Percentiles rank a stretch among this genome's conserved stretches.
phyloP scores from a whole-genome alignment of 1,140 invertebrate species.

The Hypsibius dujardini region DNA sequence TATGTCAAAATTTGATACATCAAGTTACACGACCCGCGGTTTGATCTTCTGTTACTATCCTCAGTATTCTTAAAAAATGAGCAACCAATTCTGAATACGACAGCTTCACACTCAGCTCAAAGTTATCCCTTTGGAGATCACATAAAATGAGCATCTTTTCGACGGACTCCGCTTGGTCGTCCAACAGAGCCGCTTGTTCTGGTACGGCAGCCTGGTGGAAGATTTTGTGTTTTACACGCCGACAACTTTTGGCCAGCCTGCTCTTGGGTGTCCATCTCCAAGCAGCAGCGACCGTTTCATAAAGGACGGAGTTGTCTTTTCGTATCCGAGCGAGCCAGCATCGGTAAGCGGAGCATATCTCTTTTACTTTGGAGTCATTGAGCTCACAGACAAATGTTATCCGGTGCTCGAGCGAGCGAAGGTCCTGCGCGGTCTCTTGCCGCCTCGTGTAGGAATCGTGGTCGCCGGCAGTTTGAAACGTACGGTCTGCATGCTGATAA shows the following conservation, averaged over 20 bases:
- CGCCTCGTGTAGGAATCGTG: not conserved
- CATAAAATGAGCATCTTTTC: not conserved
- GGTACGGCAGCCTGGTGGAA: not conserved
- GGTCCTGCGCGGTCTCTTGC: not conserved
- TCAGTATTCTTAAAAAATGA: not conserved
- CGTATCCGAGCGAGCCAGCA: not conserved
- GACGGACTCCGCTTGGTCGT: not conserved
- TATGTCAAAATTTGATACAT: too few relatives aligned
- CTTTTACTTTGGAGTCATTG: not conserved
- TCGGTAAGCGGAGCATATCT: not conserved
- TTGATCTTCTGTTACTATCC: not conserved
- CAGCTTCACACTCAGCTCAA: constrained; percentile 2
- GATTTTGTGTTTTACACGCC: not conserved
- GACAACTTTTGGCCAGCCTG: not conserved
- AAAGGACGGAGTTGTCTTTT: not conserved
- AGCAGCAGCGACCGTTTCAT: not conserved
- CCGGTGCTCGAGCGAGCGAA: not conserved
- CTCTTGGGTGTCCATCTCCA: constrained; percentile 4
- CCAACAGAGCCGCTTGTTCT: not conserved
- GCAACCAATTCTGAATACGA: not conserved
- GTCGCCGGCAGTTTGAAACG: not conserved
- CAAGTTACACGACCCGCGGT: too few relatives aligned
- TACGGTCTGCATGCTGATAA: constrained; percentile 1
- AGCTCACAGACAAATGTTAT: not conserved
- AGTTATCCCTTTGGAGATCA: constrained; percentile 5